Evolutionary conservation across 2,113 vertebrate genomes (phyloP).

Genomic region (Muscicapa adusta): DNA sequence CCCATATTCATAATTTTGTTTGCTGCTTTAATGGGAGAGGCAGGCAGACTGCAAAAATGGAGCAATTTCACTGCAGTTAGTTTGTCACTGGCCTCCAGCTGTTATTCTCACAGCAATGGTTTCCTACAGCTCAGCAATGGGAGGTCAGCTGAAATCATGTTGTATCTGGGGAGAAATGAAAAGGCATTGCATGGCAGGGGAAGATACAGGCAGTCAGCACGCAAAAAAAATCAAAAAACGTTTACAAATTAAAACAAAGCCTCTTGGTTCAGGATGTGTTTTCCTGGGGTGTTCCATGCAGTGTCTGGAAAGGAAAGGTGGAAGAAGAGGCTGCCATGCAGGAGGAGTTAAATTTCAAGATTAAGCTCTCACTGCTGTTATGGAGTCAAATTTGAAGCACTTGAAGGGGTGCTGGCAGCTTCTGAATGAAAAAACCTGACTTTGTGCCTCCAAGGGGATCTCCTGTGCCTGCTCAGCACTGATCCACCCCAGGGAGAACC

Average conservation of each 20-base stretch:
- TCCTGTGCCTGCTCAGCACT: background rate
- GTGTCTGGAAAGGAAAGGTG: background rate
- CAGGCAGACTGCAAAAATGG: background rate
- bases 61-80: background rate
- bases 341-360: background rate
- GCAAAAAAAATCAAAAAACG: background rate
- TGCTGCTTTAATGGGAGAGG: background rate
- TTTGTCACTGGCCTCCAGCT: background rate
- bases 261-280: background rate
- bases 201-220: background rate
- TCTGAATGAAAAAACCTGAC: background rate
- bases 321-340: background rate
- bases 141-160: background rate
- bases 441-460: background rate
- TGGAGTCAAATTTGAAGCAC: background rate
- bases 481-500: background rate
- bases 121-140: background rate
- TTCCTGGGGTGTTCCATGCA: background rate
- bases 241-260: background rate
- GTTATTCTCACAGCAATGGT: background rate
- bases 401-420: background rate
- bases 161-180: background rate
- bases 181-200: fast-evolving
- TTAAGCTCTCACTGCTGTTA: background rate
- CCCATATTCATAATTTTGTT: background rate